A percentile compares a stretch with the other conserved stretches of the same genome.
These are phyloP conservation scores for Amphiprion ocellaris DNA, from an alignment of 2,113 vertebrate genomes.

Conservation along the genomic window DNA sequence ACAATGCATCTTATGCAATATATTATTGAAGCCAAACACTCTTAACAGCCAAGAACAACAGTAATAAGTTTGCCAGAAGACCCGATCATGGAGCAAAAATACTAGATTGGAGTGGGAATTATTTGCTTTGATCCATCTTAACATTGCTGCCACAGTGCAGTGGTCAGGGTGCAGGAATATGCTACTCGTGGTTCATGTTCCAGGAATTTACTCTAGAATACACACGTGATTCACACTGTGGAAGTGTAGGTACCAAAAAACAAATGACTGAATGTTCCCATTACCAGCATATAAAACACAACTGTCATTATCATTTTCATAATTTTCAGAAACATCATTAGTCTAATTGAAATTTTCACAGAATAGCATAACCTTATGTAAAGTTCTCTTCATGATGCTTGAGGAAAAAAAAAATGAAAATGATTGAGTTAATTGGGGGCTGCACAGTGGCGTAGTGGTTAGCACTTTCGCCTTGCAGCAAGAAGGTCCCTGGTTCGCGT, in stretches of 20 bases:
- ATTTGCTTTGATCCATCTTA: constrained; percentile 18
- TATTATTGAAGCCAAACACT: constrained; percentile 40
- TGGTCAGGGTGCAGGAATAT: constrained; percentile 16
- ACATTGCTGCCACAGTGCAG: background rate
- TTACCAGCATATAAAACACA: no score
- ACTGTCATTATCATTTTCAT: no score
- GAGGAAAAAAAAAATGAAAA: no score
- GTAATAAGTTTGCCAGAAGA: constrained; percentile 10
- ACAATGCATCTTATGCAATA: constrained; percentile 37
- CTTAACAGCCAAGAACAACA: constrained; percentile 42
- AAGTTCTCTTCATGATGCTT: no score
- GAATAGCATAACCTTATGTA: no score
- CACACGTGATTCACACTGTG: background rate
- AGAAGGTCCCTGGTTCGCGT: no score
- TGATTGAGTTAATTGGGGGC: no score
- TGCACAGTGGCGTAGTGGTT: no score
- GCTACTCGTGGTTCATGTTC: constrained; percentile 15
- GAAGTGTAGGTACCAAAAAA: background rate
- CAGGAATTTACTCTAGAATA: constrained; percentile 12
- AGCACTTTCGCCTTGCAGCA: no score
- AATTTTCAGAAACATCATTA: no score
- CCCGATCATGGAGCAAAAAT: constrained; percentile 8
- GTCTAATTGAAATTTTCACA: no score
- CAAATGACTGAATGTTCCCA: background rate
- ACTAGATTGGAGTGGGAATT: constrained; percentile 25